phyloP scores from a whole-genome alignment of 2,888 invertebrate species.

The Drosophila longiperda region DNA sequence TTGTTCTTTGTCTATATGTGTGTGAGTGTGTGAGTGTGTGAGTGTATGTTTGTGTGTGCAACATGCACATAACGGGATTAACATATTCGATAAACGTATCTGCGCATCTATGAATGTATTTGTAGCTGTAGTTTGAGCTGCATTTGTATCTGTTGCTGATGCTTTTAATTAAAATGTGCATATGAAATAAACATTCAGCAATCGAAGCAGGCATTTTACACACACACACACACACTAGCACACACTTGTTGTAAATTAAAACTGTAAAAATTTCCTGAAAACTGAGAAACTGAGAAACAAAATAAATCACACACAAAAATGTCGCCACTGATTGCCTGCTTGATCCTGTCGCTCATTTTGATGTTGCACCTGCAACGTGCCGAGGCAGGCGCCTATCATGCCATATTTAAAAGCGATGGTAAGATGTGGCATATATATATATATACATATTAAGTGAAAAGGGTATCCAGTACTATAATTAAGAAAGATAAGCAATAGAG shows the following conservation, averaged over 20 bases:
- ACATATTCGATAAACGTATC: slow-evolving; percentile 63
- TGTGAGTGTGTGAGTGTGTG: neutral
- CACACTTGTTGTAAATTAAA: slow-evolving; percentile 55
- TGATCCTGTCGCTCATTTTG: slow-evolving; percentile 22
- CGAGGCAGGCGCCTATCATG: slow-evolving; percentile 13
- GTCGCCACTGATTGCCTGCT: slow-evolving; percentile 22
- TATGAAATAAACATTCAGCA: slow-evolving; percentile 45
- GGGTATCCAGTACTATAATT: neutral
- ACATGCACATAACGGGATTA: slow-evolving; percentile 65
- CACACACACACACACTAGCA: slow-evolving; percentile 21
- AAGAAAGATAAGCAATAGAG: neutral
- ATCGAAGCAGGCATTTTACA: slow-evolving; percentile 49
- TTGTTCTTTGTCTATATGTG: neutral
- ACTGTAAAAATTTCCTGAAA: slow-evolving; percentile 57
- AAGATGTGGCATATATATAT: neutral
- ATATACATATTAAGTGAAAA: neutral
- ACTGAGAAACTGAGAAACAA: neutral
- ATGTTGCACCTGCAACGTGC: neutral
- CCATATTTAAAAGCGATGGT: slow-evolving; percentile 30
- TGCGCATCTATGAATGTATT: slow-evolving; percentile 13
- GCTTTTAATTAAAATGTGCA: slow-evolving; percentile 75
- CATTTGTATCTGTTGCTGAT: slow-evolving; percentile 12
- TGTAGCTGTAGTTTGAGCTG: slow-evolving; percentile 4
- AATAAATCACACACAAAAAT: slow-evolving; percentile 29
- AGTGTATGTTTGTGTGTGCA: neutral